These are phyloP conservation scores for Apotomis turbidana DNA, from an alignment of 2,888 invertebrate genomes.

Conservation along the genomic window DNA sequence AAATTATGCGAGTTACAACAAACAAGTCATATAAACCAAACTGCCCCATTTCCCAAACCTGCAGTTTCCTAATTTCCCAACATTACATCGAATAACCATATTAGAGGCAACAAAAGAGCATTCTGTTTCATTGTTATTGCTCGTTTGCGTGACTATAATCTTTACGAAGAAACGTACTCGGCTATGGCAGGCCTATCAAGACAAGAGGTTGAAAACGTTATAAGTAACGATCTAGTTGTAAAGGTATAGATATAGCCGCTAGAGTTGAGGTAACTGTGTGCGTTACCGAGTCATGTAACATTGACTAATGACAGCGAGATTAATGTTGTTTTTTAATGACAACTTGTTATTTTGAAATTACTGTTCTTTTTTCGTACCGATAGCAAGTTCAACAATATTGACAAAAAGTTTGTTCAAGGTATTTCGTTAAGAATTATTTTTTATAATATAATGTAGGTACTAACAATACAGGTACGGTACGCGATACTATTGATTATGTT, in stretches of 20 bases:
- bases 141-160: conserved; percentile 37
- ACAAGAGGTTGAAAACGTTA: background rate
- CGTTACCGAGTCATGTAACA: too few species aligned
- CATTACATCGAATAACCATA: conserved; percentile 29
- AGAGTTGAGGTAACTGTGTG: background rate
- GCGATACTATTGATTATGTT: too few species aligned
- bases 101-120: conserved; percentile 27
- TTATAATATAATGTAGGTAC: too few species aligned
- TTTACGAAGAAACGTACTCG: conserved; percentile 22
- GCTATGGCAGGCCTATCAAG: conserved; percentile 9
- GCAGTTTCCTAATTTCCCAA: conserved; percentile 13
- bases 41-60: conserved; percentile 12
- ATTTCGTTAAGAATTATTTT: too few species aligned
- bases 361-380: too few species aligned
- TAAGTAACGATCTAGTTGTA: background rate
- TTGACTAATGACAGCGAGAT: too few species aligned
- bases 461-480: too few species aligned
- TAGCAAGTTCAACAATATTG: too few species aligned
- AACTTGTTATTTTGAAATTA: too few species aligned
- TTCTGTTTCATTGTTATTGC: conserved; percentile 33
- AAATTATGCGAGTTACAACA: background rate
- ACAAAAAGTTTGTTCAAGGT: too few species aligned
- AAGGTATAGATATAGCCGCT: background rate
- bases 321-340: too few species aligned
- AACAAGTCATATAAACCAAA: conserved; percentile 21